Evolutionary conservation across 2,888 invertebrate species (phyloP).

Genomic region (Zele albiditarsus): DNA sequence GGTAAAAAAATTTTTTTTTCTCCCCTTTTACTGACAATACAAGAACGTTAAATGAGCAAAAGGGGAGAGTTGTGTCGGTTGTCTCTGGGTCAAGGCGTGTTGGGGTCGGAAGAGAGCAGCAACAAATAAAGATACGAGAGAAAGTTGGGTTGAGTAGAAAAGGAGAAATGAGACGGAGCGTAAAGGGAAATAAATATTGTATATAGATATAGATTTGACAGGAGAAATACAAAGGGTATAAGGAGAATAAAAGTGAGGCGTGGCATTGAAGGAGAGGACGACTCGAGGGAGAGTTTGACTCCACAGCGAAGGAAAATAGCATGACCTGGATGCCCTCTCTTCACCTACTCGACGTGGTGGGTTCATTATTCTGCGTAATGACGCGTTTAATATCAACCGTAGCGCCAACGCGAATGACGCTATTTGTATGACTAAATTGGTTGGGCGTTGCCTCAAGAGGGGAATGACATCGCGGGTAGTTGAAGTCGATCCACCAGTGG

Average conservation of each 20-base stretch:
- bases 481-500: constrained; percentile 6
- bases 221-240: constrained; percentile 10
- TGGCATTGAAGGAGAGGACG: neutral
- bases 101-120: neutral
- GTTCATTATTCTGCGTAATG: constrained; percentile 63
- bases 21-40: neutral
- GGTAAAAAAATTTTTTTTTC: neutral
- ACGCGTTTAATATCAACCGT: constrained; percentile 60
- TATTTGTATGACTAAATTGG: constrained; percentile 64
- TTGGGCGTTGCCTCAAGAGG: constrained; percentile 53
- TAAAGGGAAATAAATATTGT: neutral
- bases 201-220: neutral
- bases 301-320: neutral
- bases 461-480: constrained; percentile 17
- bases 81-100: constrained; percentile 4
- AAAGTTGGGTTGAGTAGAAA: neutral
- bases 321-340: constrained; percentile 27
- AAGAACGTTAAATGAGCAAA: constrained; percentile 1
- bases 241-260: constrained; percentile 6
- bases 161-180: constrained; percentile 4
- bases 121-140: neutral
- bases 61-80: neutral
- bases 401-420: constrained; percentile 55
- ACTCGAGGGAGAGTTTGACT: constrained; percentile 21
- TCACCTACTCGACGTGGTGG: constrained; percentile 43